A percentile compares a stretch with the other conserved stretches of the same genome.
These are phyloP conservation scores for Eurytoma adleriae DNA, from an alignment of 2,888 invertebrate species.

Conservation along the genomic window DNA sequence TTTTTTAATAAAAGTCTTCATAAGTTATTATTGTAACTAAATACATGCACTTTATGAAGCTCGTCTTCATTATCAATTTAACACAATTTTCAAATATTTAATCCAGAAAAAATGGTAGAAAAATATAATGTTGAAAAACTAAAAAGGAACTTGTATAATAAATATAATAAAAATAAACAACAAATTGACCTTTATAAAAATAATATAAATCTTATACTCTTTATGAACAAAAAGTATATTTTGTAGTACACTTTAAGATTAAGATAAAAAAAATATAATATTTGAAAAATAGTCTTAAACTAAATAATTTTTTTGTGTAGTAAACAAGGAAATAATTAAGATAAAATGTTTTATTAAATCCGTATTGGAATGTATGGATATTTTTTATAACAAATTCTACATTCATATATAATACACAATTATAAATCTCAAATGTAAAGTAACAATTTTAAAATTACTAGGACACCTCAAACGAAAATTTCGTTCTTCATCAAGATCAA, in stretches of 20 bases:
- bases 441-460: conserved; percentile 57
- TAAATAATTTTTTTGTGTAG: conserved; percentile 43
- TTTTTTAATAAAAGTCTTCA: not conserved
- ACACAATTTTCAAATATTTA: too few species aligned
- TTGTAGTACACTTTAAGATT: not conserved
- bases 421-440: conserved; percentile 56
- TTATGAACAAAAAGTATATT: not conserved
- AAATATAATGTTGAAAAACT: too few species aligned
- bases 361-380: conserved; percentile 53
- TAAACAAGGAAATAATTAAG: conserved; percentile 54
- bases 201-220: too few species aligned
- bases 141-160: too few species aligned
- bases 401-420: conserved; percentile 53
- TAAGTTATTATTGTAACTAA: not conserved
- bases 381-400: conserved; percentile 53
- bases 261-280: conserved; percentile 15
- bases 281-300: conserved; percentile 22
- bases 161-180: too few species aligned
- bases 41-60: too few species aligned
- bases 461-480: conserved; percentile 47
- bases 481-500: conserved; percentile 41
- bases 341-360: conserved; percentile 57
- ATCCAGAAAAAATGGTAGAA: too few species aligned
- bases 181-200: too few species aligned
- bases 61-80: too few species aligned